Base-by-base conservation (phyloP, 2,797 vertebrate species). In the Sebastes minor region DNA sequence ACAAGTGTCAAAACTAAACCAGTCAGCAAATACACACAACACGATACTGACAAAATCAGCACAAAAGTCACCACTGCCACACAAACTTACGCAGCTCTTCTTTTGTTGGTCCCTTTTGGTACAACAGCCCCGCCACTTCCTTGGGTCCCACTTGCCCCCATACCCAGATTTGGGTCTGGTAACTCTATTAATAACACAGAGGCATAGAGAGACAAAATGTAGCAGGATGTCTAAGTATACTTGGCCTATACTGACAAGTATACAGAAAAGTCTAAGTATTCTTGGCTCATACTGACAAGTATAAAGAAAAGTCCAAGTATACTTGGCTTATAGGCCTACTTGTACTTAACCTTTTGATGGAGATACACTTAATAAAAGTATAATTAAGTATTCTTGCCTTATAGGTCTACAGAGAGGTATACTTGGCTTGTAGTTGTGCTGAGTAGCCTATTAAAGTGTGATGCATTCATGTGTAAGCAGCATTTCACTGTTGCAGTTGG, bases 91-190 rank as follows among this genome's bases (percentile, higher is more conserved):
- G 89, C 91, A 0, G 97, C 93, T 42, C 96, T 91, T 69, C 98
- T 96, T 91, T 99, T 99, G 92, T 89, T 96, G 88, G 91, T 88
- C 22, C 97, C 92, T 66, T 98, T 97, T 71, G 97, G 95, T 30
- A 95, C 94, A 1, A 96, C 86, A n/a, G 95, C 91, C 67, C 94
- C 96, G 28, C 92, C 94, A 3, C 95, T 92, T 42, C 92, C 94
- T 14, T 97, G 87, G 71, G 91, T 95, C 73, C 96, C 97, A 16
- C 97, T 94, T 62, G 94, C 91, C 8, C 95, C 92, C 77, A 97
- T 87, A 3, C 96, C 95, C 94, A 99, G 91, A n/a, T 96, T 92
- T 55, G 96, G 84, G 20, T 99, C 98, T 6, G 97, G 82, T 95
- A 99, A 96, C 75, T 99, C 98, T 98, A 92, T 87, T 73, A 91